A percentile compares a stretch with the other conserved stretches of the same genome.
Conservation (phyloP, 2,888 invertebrate species). For the Epsilonema sp. region DNA sequence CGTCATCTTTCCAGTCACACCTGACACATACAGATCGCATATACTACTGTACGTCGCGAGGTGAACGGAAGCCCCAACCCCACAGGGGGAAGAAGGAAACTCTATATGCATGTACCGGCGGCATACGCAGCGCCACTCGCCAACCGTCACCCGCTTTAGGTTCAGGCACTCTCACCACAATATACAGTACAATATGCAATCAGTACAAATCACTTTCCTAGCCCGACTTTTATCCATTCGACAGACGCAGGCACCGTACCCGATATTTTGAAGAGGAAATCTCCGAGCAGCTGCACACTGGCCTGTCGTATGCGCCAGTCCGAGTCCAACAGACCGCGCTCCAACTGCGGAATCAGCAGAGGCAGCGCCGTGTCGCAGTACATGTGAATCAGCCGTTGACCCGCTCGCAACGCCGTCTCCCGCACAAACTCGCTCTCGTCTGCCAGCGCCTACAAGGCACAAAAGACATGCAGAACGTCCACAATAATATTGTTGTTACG, state of each 20-base stretch:
- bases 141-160: too few relatives aligned
- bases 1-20: conserved; percentile 92
- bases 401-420: conserved; percentile 85
- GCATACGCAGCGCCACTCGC: too few relatives aligned
- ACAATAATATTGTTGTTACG: too few relatives aligned
- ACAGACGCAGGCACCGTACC: too few relatives aligned
- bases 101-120: too few relatives aligned
- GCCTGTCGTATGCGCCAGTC: conserved; percentile 89
- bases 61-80: too few relatives aligned
- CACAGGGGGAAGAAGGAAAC: too few relatives aligned
- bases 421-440: conserved; percentile 97
- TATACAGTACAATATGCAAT: too few relatives aligned
- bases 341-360: conserved; percentile 72
- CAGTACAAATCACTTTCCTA: too few relatives aligned
- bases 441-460: conserved; percentile 50
- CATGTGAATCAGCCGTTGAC: conserved; percentile 81
- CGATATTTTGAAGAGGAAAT: conserved; percentile 80
- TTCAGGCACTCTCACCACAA: too few relatives aligned
- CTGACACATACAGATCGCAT: conserved; percentile 23
- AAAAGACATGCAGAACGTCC: not conserved
- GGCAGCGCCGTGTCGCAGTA: conserved; percentile 89
- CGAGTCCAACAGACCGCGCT: conserved; percentile 81
- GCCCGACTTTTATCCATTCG: too few relatives aligned
- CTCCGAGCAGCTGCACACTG: conserved; percentile 82
- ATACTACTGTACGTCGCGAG: too few relatives aligned